A percentile compares a stretch with the other conserved stretches of the same genome.
Evolutionary conservation across 2,888 invertebrate species (phyloP).

Genomic region (Physocephala rufipes): DNA sequence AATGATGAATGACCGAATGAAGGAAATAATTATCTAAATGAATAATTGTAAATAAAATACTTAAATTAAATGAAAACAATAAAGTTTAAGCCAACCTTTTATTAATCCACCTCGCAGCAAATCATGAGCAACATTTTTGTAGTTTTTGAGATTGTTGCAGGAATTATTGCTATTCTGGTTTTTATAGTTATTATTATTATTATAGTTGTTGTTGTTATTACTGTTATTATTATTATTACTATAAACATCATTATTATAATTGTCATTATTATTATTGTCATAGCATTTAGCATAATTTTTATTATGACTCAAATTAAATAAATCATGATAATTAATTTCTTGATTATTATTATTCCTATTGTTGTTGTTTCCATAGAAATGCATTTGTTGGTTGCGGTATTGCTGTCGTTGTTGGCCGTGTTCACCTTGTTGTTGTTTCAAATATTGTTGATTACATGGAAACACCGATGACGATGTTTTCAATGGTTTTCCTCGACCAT

Average conservation of each 20-base stretch:
- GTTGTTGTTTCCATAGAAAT: slow-evolving; percentile 34
- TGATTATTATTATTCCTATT: slow-evolving; percentile 23
- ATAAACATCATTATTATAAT: slow-evolving; percentile 45
- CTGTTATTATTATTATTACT: slow-evolving; percentile 44
- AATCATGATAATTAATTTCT: slow-evolving; percentile 29
- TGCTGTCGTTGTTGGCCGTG: slow-evolving; percentile 44
- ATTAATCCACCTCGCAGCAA: slow-evolving; percentile 37
- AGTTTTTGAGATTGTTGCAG: slow-evolving; percentile 44
- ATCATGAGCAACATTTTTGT: slow-evolving; percentile 40
- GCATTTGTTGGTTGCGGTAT: slow-evolving; percentile 41
- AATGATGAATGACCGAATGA: no score
- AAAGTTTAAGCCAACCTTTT: slow-evolving; percentile 43
- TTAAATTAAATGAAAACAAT: not conserved
- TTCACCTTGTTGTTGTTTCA: slow-evolving; percentile 39
- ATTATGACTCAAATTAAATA: slow-evolving; percentile 46
- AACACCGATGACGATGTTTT: slow-evolving; percentile 11
- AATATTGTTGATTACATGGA: slow-evolving; percentile 39
- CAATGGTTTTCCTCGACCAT: slow-evolving; percentile 34
- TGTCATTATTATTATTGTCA: slow-evolving; percentile 46
- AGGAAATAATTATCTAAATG: no score
- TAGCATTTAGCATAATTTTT: no score
- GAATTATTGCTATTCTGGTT: slow-evolving; percentile 43
- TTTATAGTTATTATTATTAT: slow-evolving; percentile 39
- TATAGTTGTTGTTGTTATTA: slow-evolving; percentile 40
- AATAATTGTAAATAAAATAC: not conserved